Evolutionary conservation across 2,113 vertebrate species (phyloP).

Genomic region (Megaptera novaeangliae): DNA sequence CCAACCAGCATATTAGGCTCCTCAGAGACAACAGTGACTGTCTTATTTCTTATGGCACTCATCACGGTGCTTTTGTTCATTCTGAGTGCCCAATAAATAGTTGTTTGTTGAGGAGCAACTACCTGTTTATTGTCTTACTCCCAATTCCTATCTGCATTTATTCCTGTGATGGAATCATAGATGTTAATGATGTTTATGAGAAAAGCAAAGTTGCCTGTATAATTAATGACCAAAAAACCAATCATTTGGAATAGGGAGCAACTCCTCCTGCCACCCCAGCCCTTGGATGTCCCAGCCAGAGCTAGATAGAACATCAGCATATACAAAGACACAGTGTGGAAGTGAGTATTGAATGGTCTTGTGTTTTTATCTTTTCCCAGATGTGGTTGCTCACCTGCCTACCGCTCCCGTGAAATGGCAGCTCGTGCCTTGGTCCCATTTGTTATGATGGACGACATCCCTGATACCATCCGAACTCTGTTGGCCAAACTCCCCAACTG

Average conservation of each 20-base stretch:
- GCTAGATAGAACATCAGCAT: not conserved
- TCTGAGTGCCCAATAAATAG: not conserved
- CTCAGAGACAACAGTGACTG: not conserved
- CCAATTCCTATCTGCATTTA: not conserved
- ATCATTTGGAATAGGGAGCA: not conserved
- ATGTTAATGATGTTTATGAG: not conserved
- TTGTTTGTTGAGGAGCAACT: not conserved
- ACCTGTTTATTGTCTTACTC: not conserved
- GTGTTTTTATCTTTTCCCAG: conserved; percentile 74
- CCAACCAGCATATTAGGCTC: not conserved
- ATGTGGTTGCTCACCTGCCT: conserved; percentile 88
- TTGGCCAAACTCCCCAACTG: conserved; percentile 84
- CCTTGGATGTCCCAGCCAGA: not conserved
- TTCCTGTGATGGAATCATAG: not conserved
- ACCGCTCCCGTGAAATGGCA: conserved; percentile 92
- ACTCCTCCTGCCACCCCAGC: not conserved
- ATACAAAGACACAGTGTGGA: not conserved
- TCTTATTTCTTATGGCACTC: not conserved
- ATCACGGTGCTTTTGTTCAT: not conserved
- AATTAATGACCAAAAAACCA: not conserved
- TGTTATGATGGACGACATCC: conserved; percentile 84
- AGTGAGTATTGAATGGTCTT: not conserved
- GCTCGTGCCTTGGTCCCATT: conserved; percentile 94
- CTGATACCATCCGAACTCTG: conserved; percentile 78
- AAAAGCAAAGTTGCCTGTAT: not conserved